phyloP scores from a whole-genome alignment of 1,140 invertebrate genomes.

The Zophobas atratus region DNA sequence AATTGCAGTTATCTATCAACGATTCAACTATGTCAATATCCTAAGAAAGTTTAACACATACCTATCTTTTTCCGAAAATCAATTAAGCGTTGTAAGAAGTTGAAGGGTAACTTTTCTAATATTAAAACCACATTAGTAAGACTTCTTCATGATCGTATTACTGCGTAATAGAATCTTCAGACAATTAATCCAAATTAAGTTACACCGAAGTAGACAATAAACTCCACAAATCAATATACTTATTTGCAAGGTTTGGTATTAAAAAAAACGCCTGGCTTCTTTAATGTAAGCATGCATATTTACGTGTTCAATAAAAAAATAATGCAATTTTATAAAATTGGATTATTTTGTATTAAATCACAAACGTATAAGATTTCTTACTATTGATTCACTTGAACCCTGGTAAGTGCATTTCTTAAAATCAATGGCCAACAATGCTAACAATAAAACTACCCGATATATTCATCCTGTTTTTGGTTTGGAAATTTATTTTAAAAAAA shows the following conservation, averaged over 20 bases:
- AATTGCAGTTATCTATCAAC: slow-evolving; percentile 16
- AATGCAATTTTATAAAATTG: slow-evolving; percentile 50
- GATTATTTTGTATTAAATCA: slow-evolving; percentile 41
- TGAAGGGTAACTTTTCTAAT: slow-evolving; percentile 49
- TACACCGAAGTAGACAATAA: slow-evolving; percentile 4
- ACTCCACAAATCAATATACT: slow-evolving; percentile 9
- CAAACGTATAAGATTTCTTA: slow-evolving; percentile 47
- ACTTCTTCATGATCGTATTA: slow-evolving; percentile 50
- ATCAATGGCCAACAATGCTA: neutral
- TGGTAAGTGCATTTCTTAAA: slow-evolving; percentile 39
- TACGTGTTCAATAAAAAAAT: slow-evolving; percentile 45
- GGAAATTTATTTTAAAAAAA: too few relatives aligned
- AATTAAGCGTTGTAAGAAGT: slow-evolving; percentile 47
- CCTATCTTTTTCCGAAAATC: slow-evolving; percentile 19
- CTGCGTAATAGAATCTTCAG: slow-evolving; percentile 19
- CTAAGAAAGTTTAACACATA: neutral
- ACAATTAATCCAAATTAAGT: slow-evolving; percentile 43
- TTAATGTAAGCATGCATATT: slow-evolving; percentile 22
- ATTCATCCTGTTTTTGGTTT: too few relatives aligned
- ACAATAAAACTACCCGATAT: neutral
- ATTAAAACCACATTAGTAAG: slow-evolving; percentile 48
- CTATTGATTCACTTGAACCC: slow-evolving; percentile 42
- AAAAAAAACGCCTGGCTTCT: slow-evolving; percentile 2
- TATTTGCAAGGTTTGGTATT: slow-evolving; percentile 10
- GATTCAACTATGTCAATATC: slow-evolving; percentile 34